These are phyloP conservation scores for Lasioglossum morio DNA, from an alignment of 2,888 invertebrate species.

Conservation along the genomic window DNA sequence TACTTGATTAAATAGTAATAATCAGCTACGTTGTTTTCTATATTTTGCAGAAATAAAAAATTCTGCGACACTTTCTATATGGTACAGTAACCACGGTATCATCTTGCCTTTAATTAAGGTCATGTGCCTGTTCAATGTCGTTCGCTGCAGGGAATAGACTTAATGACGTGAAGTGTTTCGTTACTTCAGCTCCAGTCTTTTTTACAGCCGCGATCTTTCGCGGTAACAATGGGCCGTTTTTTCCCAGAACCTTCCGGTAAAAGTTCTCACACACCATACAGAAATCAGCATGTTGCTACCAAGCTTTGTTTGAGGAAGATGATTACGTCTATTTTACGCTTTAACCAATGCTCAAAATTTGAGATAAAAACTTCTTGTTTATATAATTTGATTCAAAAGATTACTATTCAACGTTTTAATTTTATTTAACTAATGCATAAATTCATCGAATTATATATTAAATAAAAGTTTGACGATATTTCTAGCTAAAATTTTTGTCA, in stretches of 20 bases:
- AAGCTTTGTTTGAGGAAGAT: conserved; percentile 19
- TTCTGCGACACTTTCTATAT: conserved; percentile 24
- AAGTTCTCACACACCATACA: conserved; percentile 67
- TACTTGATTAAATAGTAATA: background rate
- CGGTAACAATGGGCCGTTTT: conserved; percentile 73
- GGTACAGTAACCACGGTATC: conserved; percentile 17
- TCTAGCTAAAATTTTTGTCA: background rate
- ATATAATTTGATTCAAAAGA: background rate
- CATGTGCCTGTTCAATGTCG: conserved; percentile 80
- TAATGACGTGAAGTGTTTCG: conserved; percentile 77
- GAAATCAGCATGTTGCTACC: conserved; percentile 39
- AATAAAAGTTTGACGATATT: background rate
- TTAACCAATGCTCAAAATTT: background rate
- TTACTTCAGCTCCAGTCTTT: conserved; percentile 63
- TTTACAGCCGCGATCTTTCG: conserved; percentile 50
- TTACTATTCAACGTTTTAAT: background rate
- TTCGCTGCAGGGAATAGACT: conserved; percentile 74
- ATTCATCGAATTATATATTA: background rate
- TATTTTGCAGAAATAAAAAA: conserved; percentile 27
- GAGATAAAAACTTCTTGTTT: background rate
- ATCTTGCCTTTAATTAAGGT: conserved; percentile 75
- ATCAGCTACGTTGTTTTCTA: background rate
- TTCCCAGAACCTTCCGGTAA: conserved; percentile 76
- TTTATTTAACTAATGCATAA: background rate
- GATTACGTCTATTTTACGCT: background rate